These are phyloP conservation scores for Marmota monax DNA, from an alignment of 2,113 vertebrate species.

Conservation along the genomic window DNA sequence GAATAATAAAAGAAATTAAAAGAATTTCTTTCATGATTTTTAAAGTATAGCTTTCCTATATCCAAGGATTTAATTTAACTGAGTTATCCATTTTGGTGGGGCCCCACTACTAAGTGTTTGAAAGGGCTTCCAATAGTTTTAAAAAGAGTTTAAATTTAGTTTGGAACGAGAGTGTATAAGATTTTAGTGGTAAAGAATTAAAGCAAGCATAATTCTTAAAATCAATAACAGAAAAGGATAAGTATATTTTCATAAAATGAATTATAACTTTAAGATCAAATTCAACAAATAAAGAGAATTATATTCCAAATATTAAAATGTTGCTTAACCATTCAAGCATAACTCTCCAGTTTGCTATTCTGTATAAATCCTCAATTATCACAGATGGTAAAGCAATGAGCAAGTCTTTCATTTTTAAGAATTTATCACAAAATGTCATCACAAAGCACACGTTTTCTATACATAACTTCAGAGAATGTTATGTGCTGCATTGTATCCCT, in stretches of 20 bases:
- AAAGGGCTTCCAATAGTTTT: background rate
- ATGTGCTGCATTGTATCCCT: background rate
- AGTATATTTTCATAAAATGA: constrained; percentile 1
- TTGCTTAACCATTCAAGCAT: constrained; percentile 11
- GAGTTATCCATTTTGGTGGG: background rate
- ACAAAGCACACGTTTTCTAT: background rate
- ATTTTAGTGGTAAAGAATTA: constrained; percentile 3
- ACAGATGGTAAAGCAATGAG: background rate
- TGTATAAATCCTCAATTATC: background rate
- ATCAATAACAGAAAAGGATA: background rate
- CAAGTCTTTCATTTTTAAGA: background rate
- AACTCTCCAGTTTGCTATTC: background rate
- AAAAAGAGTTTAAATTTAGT: constrained; percentile 29
- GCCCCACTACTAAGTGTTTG: background rate
- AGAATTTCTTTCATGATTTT: background rate
- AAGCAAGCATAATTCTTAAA: constrained; percentile 52
- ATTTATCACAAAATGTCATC: background rate
- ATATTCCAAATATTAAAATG: background rate
- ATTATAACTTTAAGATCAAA: background rate
- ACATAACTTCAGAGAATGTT: background rate
- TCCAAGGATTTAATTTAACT: background rate
- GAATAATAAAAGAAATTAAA: background rate
- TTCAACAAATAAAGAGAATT: constrained; percentile 15
- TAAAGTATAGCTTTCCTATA: background rate
- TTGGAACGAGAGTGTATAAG: background rate